Evolutionary conservation across 2,797 vertebrate genomes (phyloP).

Genomic region (Semaprochilodus insignis): DNA sequence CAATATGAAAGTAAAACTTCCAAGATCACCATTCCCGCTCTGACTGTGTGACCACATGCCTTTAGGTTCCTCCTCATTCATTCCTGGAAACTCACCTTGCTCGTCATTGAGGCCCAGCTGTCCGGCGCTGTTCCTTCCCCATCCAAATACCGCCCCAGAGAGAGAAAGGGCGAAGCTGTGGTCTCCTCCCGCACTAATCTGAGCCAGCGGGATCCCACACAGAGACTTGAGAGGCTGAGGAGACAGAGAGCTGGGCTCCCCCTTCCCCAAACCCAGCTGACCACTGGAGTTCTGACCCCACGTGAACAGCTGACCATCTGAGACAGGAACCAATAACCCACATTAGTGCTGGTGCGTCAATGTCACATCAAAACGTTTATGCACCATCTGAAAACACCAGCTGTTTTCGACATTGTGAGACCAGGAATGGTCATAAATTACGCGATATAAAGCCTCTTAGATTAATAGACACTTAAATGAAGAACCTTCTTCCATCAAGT

Average conservation of each 20-base stretch:
- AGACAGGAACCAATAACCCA: not conserved
- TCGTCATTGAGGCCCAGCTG: slow-evolving; percentile 90
- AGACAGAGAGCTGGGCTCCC: slow-evolving; percentile 71
- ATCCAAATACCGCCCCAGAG: slow-evolving; percentile 85
- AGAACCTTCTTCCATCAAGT: too few species aligned
- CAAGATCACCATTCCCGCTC: not conserved
- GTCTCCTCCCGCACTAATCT: slow-evolving; percentile 83
- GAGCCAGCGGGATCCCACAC: slow-evolving; percentile 80
- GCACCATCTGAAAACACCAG: too few species aligned
- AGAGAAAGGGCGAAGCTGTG: slow-evolving; percentile 88
- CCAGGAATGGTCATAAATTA: too few species aligned
- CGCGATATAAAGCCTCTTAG: too few species aligned
- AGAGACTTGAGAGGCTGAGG: slow-evolving; percentile 79
- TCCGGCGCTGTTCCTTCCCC: slow-evolving; percentile 85
- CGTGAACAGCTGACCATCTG: slow-evolving; percentile 88
- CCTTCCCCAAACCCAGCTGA: slow-evolving; percentile 89
- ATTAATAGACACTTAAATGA: too few species aligned
- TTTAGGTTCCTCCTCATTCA: not conserved
- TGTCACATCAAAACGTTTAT: too few species aligned
- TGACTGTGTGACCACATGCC: not conserved
- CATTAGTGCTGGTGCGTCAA: not conserved
- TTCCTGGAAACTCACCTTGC: slow-evolving; percentile 74
- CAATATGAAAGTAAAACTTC: too few species aligned
- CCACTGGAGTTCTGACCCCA: slow-evolving; percentile 93
- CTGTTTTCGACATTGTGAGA: too few species aligned